phyloP scores from a whole-genome alignment of 2,113 vertebrate species.

The Aegithalos caudatus region DNA sequence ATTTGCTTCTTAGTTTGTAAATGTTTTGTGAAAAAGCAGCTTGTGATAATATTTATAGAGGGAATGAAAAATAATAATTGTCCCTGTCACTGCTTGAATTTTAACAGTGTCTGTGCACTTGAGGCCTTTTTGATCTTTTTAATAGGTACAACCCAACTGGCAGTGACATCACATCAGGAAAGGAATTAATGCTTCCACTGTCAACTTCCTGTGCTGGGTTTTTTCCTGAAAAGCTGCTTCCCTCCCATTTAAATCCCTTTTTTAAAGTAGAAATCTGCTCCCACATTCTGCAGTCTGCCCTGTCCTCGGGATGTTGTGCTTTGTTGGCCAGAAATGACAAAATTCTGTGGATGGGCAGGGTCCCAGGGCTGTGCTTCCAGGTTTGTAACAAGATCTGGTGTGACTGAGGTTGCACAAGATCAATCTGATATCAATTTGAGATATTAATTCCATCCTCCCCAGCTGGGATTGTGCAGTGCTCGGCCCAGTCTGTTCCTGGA shows the following conservation, averaged over 20 bases:
- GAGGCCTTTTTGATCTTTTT: not conserved
- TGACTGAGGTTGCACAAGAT: not conserved
- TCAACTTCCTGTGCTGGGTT: not conserved
- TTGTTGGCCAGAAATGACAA: not conserved
- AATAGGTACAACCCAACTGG: not conserved
- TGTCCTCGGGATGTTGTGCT: rapidly evolving
- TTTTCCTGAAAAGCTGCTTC: not conserved
- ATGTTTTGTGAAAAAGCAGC: not conserved
- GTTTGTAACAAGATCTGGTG: not conserved
- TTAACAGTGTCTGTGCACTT: not conserved
- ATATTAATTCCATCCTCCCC: not conserved
- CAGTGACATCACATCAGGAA: not conserved
- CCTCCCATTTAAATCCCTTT: not conserved
- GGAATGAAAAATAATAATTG: not conserved
- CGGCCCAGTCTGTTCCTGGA: not conserved
- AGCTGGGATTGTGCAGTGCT: not conserved
- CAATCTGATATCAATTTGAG: not conserved
- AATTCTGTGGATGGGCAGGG: not conserved
- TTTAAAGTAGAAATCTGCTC: not conserved
- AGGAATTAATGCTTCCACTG: not conserved
- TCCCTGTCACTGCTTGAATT: not conserved
- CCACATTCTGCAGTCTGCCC: not conserved
- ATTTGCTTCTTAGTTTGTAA: not conserved
- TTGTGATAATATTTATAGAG: not conserved
- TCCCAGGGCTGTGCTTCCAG: not conserved